phyloP scores from a whole-genome alignment of 2,888 invertebrate species.

The Perithous albicinctus region DNA sequence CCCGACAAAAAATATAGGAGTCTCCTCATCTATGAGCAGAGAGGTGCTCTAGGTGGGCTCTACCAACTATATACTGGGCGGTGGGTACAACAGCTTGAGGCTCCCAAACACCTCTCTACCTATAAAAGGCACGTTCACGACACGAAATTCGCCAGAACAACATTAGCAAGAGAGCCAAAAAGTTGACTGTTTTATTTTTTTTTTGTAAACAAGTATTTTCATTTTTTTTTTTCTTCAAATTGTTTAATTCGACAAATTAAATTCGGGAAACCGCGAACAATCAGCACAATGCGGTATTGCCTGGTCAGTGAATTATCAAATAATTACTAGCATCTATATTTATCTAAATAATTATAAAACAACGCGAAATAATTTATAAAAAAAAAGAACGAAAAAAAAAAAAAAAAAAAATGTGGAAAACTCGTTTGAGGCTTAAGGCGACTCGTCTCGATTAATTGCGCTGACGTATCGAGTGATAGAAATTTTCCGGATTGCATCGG shows the following conservation, averaged over 20 bases:
- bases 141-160: constrained; percentile 78
- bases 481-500: constrained; percentile 19
- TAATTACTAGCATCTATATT: constrained; percentile 13
- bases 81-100: constrained; percentile 60
- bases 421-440: constrained; percentile 21
- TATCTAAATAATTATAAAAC: constrained; percentile 6
- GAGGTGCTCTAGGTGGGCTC: constrained; percentile 54
- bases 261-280: constrained; percentile 52
- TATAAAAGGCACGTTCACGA: constrained; percentile 79
- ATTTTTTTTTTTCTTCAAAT: constrained; percentile 6
- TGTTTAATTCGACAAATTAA: constrained; percentile 9
- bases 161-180: constrained; percentile 52
- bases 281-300: constrained; percentile 63
- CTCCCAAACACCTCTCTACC: constrained; percentile 66
- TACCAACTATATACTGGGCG: constrained; percentile 44
- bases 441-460: not conserved
- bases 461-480: constrained; percentile 45
- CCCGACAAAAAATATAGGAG: constrained; percentile 29
- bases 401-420: constrained; percentile 29
- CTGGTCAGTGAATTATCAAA: constrained; percentile 59
- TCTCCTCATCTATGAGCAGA: constrained; percentile 58
- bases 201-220: constrained; percentile 14
- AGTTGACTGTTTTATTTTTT: constrained; percentile 26
- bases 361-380: constrained; percentile 3
- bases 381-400: too few relatives aligned